These are phyloP conservation scores for Caenorhabditis latens DNA, from an alignment of 1,140 invertebrate species.

Conservation along the genomic window DNA sequence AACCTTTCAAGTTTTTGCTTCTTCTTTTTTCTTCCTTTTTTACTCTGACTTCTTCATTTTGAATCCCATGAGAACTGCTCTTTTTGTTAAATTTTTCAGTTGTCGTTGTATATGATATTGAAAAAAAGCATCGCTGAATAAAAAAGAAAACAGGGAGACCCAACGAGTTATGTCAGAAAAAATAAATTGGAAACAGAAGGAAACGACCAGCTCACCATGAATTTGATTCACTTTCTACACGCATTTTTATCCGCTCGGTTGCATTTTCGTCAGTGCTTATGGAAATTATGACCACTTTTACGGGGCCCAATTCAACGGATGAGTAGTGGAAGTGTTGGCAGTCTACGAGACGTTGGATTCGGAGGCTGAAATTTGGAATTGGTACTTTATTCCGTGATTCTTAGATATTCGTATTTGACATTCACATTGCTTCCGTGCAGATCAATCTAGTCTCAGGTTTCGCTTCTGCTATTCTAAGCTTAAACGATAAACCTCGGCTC, in stretches of 20 bases:
- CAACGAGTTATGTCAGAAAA: neutral
- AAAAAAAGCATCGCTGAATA: neutral
- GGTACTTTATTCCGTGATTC: neutral
- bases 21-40: conserved; percentile 19
- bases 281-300: conserved; percentile 50
- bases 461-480: too few relatives aligned
- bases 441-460: too few relatives aligned
- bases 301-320: conserved; percentile 67
- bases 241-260: conserved; percentile 55
- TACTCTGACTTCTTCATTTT: conserved; percentile 34
- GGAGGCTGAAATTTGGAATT: neutral
- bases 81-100: neutral
- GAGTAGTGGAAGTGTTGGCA: conserved; percentile 68
- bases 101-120: neutral
- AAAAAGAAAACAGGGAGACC: neutral
- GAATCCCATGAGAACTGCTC: conserved; percentile 41
- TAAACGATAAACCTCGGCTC: too few relatives aligned
- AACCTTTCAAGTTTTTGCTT: conserved; percentile 44
- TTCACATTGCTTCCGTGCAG: too few relatives aligned
- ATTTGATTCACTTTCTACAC: conserved; percentile 45
- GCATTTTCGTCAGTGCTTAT: conserved; percentile 47
- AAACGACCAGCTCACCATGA: conserved; percentile 14
- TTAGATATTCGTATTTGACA: neutral
- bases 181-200: conserved; percentile 49
- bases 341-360: conserved; percentile 60